Conservation (phyloP, 2,888 invertebrate genomes). For the Leptodirus hochenwartii region DNA sequence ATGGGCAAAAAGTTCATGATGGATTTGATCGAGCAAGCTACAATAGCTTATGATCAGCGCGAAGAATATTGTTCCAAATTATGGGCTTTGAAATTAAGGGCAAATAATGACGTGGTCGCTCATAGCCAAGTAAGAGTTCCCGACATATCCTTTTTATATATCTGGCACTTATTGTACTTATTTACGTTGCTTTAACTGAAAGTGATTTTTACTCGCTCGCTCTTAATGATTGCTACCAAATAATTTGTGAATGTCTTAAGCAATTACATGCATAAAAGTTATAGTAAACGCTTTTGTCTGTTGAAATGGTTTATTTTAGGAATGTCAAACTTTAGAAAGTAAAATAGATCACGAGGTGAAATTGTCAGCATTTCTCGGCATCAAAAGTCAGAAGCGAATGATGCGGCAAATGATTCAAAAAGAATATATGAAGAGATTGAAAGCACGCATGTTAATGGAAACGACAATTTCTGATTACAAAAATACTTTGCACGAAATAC, state of each 20-base stretch:
- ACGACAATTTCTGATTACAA: conserved; percentile 54
- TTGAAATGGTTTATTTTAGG: conserved; percentile 27
- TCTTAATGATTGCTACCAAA: too few species aligned
- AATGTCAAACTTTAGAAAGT: too few species aligned
- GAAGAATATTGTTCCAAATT: conserved; percentile 68
- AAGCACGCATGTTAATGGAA: conserved; percentile 47
- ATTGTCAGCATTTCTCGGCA: conserved; percentile 66
- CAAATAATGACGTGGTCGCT: conserved; percentile 48
- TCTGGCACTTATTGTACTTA: neutral
- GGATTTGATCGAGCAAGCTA: conserved; percentile 76
- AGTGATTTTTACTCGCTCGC: too few species aligned
- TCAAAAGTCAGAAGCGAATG: conserved; percentile 62
- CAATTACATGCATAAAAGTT: too few species aligned
- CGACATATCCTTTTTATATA: too few species aligned
- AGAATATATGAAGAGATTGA: conserved; percentile 48
- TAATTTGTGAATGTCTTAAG: too few species aligned
- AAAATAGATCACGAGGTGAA: conserved; percentile 73
- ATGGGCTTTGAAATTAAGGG: conserved; percentile 58
- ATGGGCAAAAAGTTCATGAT: conserved; percentile 66
- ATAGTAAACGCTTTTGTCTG: too few species aligned
- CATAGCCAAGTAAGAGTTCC: conserved; percentile 37
- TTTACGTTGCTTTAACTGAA: too few species aligned
- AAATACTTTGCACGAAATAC: conserved; percentile 56
- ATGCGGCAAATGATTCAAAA: conserved; percentile 58
- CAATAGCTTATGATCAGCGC: conserved; percentile 73